A percentile compares a stretch with the other conserved stretches of the same genome.
Evolutionary conservation across 2,113 vertebrate genomes (phyloP).

Genomic region (Monopterus albus): DNA sequence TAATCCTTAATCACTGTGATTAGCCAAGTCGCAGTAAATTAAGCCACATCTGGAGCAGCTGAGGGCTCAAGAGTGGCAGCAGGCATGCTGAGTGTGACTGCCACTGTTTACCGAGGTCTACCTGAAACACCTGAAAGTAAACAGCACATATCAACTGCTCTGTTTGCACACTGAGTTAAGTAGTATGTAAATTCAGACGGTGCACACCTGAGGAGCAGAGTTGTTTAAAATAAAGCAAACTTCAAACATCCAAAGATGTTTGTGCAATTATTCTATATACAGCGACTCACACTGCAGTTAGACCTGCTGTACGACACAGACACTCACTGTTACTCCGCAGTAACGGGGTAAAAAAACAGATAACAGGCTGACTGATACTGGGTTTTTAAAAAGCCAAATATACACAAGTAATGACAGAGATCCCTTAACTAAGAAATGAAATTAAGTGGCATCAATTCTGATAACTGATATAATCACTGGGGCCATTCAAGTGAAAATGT

Average conservation of each 20-base stretch:
- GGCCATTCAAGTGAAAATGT: no score
- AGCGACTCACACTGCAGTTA: no score
- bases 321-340: no score
- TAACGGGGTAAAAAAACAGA: no score
- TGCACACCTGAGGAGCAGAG: background rate
- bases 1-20: constrained; percentile 99
- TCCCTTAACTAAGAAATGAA: no score
- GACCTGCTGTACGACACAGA: no score
- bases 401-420: no score
- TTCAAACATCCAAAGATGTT: background rate
- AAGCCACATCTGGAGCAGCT: constrained; percentile 99
- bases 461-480: no score
- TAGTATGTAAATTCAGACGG: background rate
- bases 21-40: constrained; percentile 99
- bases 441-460: no score
- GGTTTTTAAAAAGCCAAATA: no score
- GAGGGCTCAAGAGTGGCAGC: constrained; percentile 86
- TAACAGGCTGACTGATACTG: no score
- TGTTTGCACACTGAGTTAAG: background rate
- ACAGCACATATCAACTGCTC: background rate
- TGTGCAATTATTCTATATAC: background rate
- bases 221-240: background rate
- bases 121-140: constrained; percentile 81
- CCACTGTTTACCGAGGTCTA: constrained; percentile 88
- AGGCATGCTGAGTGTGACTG: constrained; percentile 85